These are phyloP conservation scores for Nymphalis urticae DNA, from an alignment of 2,888 invertebrate species.

Conservation along the genomic window DNA sequence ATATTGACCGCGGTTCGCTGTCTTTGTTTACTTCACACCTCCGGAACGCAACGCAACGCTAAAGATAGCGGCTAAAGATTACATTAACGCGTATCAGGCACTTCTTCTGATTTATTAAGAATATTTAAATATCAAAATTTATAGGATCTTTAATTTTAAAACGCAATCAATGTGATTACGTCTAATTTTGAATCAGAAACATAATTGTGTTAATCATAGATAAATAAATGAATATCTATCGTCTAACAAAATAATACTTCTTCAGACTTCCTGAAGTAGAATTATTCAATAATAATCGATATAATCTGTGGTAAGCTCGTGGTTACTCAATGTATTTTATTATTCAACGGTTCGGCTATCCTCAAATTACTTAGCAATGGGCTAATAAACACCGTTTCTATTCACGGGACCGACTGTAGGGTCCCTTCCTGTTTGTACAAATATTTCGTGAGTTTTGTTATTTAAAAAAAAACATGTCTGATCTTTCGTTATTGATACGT, in stretches of 20 bases:
- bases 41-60: constrained; percentile 56
- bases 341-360: constrained; percentile 13
- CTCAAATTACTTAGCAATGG: constrained; percentile 61
- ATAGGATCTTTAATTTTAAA: too few species aligned
- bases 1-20: constrained; percentile 66
- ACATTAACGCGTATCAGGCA: constrained; percentile 16
- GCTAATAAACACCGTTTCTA: constrained; percentile 52
- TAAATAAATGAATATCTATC: too few species aligned
- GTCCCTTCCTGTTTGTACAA: constrained; percentile 62
- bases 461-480: neutral
- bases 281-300: neutral
- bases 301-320: neutral
- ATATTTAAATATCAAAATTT: constrained; percentile 3
- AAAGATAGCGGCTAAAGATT: constrained; percentile 58
- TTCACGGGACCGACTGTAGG: constrained; percentile 41
- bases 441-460: constrained; percentile 50
- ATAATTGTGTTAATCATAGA: too few species aligned
- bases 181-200: too few species aligned
- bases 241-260: too few species aligned
- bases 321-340: neutral
- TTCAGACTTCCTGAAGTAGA: neutral
- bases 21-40: constrained; percentile 70
- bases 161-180: too few species aligned
- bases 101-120: constrained; percentile 12
- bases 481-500: constrained; percentile 5